Evolutionary conservation across 2,888 invertebrate genomes (phyloP), one percentile per base, ranked within the genome.

Genomic region (Ectobius pallidus): DNA sequence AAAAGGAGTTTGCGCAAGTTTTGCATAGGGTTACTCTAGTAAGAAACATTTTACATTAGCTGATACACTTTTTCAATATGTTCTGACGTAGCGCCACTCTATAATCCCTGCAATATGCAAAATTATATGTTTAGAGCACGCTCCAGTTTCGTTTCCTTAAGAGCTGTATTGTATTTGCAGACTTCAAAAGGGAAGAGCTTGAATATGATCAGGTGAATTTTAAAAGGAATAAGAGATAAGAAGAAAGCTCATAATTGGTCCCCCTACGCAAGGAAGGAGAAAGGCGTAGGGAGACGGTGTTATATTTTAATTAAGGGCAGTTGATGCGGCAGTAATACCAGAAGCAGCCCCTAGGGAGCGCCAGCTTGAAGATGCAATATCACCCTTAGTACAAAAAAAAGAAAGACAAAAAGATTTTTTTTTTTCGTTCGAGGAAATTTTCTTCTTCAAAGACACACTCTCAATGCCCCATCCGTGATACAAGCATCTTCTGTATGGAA

Each of bases 301-400:
- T 65, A 67, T 71, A 65, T 71, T 71, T 71, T 71, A 71, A 71
- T 71, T 71, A 71, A 71, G 65, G 55, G 42, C 67, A 71, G 67
- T 65, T 71, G 71, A 71, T 58, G 65, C 71, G 71, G 65, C 55
- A 52, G 55, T 71, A 71, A 71, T 65, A 27, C 65, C 49, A 65
- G 65, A 65, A 65, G 27, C 65, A 46, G 46, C 44, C 65, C 65
- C 46, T 11, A 27, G 65, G 1, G n/a, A 58, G 32, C 42, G 65
- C 65, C 46, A 65, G 46, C 46, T 46, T 65, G 65, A 16, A 52
- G 46, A 65, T 44, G 65, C 65, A 30, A 65, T 65, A 65, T 65
- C 65, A 65, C 14, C 65, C 16, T 44, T 9, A n/a, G 16, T n/a
- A 39, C 22, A 44, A 65, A 27, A 44, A 65, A 16, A 58, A 58